Conservation (phyloP, 2,888 invertebrate species). For the Microchrysa polita region DNA sequence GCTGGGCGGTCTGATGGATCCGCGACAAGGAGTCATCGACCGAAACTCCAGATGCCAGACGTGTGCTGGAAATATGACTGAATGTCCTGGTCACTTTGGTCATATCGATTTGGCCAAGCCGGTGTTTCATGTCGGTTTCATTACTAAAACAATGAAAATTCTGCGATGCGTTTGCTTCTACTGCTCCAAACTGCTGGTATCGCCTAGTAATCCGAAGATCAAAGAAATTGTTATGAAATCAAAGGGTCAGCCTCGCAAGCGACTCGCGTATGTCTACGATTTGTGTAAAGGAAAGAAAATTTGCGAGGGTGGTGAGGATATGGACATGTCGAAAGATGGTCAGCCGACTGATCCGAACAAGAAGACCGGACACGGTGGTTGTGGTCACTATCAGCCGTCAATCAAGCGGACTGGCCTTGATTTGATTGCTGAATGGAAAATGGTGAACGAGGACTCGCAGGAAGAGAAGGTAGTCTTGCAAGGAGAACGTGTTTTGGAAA, state of each 20-base stretch:
- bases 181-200: slow-evolving; percentile 96
- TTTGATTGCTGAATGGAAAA: slow-evolving; percentile 96
- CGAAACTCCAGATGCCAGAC: slow-evolving; percentile 92
- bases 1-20: slow-evolving; percentile 98
- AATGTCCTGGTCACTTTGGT: slow-evolving; percentile 99
- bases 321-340: slow-evolving; percentile 88
- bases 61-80: slow-evolving; percentile 97
- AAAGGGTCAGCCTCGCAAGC: slow-evolving; percentile 93
- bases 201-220: slow-evolving; percentile 78
- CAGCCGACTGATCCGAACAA: slow-evolving; percentile 66
- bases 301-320: slow-evolving; percentile 98
- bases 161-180: slow-evolving; percentile 99
- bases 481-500: slow-evolving; percentile 97
- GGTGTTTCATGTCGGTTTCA: slow-evolving; percentile 97
- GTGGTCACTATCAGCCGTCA: slow-evolving; percentile 96
- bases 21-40: slow-evolving; percentile 97
- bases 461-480: slow-evolving; percentile 93
- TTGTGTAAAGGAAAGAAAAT: slow-evolving; percentile 98
- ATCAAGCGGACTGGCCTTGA: slow-evolving; percentile 91
- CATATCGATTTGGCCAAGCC: slow-evolving; percentile 98
- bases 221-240: slow-evolving; percentile 85
- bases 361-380: slow-evolving; percentile 88
- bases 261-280: slow-evolving; percentile 95
- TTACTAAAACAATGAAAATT: slow-evolving; percentile 96
- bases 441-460: slow-evolving; percentile 82